phyloP scores from a whole-genome alignment of 35 echinoderm and acorn worm species.

The Heliocidaris tuberculata region DNA sequence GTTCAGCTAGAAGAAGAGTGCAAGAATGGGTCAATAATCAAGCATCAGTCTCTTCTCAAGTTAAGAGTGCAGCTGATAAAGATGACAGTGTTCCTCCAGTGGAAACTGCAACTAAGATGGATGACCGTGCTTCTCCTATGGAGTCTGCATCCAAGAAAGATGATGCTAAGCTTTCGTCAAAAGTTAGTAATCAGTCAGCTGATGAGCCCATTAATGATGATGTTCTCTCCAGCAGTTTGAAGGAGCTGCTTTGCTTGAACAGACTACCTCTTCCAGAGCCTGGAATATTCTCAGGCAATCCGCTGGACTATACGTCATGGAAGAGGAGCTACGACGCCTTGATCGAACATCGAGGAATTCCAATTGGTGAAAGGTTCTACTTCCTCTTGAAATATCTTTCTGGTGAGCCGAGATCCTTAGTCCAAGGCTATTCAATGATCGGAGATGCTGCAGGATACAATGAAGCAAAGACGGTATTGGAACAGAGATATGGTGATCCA shows the following conservation, averaged over 20 bases:
- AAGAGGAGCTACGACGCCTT: slow-evolving; percentile 54
- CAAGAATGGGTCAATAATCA: background rate
- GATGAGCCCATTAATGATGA: background rate
- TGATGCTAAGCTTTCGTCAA: background rate
- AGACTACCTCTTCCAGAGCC: slow-evolving; percentile 77
- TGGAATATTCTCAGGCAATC: slow-evolving; percentile 68
- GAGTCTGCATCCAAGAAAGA: background rate
- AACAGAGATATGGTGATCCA: slow-evolving; percentile 64
- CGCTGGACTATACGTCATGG: slow-evolving; percentile 58
- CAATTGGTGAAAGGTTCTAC: too few species aligned
- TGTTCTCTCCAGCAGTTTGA: slow-evolving; percentile 19
- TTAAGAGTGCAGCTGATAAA: background rate
- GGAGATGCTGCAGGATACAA: slow-evolving; percentile 59
- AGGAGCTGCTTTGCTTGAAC: slow-evolving; percentile 48
- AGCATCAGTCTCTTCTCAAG: background rate
- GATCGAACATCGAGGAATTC: too few species aligned
- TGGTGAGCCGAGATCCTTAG: too few species aligned
- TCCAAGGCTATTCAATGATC: slow-evolving; percentile 25
- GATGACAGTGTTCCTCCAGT: background rate
- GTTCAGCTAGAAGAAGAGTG: background rate
- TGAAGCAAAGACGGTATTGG: slow-evolving; percentile 50
- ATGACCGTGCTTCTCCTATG: background rate
- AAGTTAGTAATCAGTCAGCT: background rate
- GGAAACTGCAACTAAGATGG: background rate
- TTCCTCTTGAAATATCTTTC: too few species aligned